Percentiles rank a stretch among this genome's conserved stretches.
These are phyloP conservation scores for Macrotrachela quadricornifera DNA, from an alignment of 1,140 invertebrate species.

Conservation along the genomic window DNA sequence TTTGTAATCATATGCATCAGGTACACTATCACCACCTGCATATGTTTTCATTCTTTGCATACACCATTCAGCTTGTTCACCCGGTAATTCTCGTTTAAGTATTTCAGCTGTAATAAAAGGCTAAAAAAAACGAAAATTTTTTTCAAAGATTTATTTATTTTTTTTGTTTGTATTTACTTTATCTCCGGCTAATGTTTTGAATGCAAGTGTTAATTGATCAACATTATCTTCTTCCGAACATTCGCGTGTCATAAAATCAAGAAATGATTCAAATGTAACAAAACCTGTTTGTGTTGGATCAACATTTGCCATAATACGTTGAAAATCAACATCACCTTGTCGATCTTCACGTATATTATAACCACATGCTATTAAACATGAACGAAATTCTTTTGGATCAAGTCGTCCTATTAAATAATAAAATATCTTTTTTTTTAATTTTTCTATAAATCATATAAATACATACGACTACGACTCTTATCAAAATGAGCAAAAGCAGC, in stretches of 20 bases:
- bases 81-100: slow-evolving; percentile 78
- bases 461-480: slow-evolving; percentile 65
- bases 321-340: slow-evolving; percentile 93
- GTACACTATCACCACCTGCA: slow-evolving; percentile 25
- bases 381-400: slow-evolving; percentile 90
- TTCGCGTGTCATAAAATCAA: slow-evolving; percentile 98
- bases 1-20: slow-evolving; percentile 89
- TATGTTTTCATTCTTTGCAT: slow-evolving; percentile 91
- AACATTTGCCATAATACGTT: slow-evolving; percentile 80
- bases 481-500: slow-evolving; percentile 98
- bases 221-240: slow-evolving; percentile 65
- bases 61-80: slow-evolving; percentile 97
- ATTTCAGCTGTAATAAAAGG: slow-evolving; percentile 92
- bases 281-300: slow-evolving; percentile 89
- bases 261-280: slow-evolving; percentile 94
- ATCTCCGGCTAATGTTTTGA: slow-evolving; percentile 91
- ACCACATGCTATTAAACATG: slow-evolving; percentile 83
- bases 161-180: slow-evolving; percentile 46
- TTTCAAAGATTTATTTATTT: not conserved
- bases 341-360: slow-evolving; percentile 92
- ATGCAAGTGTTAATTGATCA: slow-evolving; percentile 87
- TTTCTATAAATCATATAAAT: too few relatives aligned
- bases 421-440: too few relatives aligned
- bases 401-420: slow-evolving; percentile 36
- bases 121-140: slow-evolving; percentile 35